phyloP scores from a whole-genome alignment of 2,113 vertebrate genomes.

The Podiceps cristatus region DNA sequence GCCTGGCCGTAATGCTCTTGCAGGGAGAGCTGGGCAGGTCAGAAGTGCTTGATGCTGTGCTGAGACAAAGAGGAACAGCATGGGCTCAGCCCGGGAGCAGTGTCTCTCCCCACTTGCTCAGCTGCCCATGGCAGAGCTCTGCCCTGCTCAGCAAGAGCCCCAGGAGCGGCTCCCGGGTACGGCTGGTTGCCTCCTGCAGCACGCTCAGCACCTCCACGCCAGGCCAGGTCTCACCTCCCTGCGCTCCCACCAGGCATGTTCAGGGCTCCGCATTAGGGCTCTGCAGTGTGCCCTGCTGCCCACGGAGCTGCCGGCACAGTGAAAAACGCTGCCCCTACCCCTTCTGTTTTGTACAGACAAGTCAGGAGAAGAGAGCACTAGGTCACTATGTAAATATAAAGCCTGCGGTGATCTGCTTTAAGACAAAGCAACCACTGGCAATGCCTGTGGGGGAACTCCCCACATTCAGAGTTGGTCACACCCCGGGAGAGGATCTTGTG shows the following conservation, averaged over 20 bases:
- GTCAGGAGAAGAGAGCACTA: background rate
- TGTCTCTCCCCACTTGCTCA: background rate
- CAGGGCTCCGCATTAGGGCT: background rate
- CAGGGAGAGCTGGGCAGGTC: background rate
- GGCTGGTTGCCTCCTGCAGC: background rate
- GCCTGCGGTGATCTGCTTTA: background rate
- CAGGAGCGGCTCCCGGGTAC: background rate
- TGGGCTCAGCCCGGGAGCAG: rapidly evolving
- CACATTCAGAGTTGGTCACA: background rate
- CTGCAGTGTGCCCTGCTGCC: background rate
- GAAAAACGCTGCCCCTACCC: background rate
- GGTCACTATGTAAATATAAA: background rate
- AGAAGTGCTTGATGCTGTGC: background rate
- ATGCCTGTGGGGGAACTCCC: background rate
- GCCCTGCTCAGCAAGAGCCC: background rate
- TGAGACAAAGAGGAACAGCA: background rate
- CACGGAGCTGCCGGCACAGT: background rate
- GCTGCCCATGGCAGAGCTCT: background rate
- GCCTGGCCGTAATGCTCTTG: background rate
- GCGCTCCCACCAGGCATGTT: background rate
- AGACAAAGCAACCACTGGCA: background rate
- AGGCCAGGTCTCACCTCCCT: background rate
- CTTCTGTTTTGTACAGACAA: background rate
- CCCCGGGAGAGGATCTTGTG: background rate
- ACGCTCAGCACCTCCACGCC: background rate